phyloP scores from a whole-genome alignment of 2,113 vertebrate species.

The Myanophis thanlyinensis region DNA sequence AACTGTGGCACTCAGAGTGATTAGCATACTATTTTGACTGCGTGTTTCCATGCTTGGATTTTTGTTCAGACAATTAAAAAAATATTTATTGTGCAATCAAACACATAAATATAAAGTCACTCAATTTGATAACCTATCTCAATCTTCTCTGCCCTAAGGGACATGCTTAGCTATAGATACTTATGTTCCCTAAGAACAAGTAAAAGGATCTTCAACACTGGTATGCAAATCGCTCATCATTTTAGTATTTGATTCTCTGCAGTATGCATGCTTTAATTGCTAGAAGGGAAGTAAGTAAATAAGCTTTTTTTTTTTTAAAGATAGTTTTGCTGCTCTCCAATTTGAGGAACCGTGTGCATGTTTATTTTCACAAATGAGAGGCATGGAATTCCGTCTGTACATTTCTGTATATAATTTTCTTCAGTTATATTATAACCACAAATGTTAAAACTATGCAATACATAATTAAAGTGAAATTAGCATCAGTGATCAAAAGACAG shows the following conservation, averaged over 20 bases:
- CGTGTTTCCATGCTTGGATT: constrained; percentile 66
- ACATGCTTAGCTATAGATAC: constrained; percentile 58
- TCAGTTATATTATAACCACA: background rate
- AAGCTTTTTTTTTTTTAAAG: constrained; percentile 11
- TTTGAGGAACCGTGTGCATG: background rate
- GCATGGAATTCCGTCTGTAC: background rate
- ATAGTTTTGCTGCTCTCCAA: constrained; percentile 5
- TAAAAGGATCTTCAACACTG: constrained; percentile 51
- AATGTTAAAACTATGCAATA: accelerated
- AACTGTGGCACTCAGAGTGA: constrained; percentile 61
- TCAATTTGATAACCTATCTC: constrained; percentile 62
- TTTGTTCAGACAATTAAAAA: constrained; percentile 72
- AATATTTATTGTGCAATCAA: constrained; percentile 75
- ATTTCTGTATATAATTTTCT: background rate
- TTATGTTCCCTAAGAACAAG: constrained; percentile 50
- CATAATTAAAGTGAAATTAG: background rate
- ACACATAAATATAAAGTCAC: constrained; percentile 60
- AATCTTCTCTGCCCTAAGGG: constrained; percentile 59
- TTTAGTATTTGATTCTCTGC: constrained; percentile 39
- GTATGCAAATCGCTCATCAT: constrained; percentile 60
- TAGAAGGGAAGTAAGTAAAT: constrained; percentile 38
- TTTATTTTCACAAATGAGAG: background rate
- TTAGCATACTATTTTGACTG: constrained; percentile 72
- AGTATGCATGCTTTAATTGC: constrained; percentile 27
- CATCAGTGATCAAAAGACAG: background rate